Conservation (phyloP, 2,797 vertebrate genomes). For the Rhinella marina region DNA sequence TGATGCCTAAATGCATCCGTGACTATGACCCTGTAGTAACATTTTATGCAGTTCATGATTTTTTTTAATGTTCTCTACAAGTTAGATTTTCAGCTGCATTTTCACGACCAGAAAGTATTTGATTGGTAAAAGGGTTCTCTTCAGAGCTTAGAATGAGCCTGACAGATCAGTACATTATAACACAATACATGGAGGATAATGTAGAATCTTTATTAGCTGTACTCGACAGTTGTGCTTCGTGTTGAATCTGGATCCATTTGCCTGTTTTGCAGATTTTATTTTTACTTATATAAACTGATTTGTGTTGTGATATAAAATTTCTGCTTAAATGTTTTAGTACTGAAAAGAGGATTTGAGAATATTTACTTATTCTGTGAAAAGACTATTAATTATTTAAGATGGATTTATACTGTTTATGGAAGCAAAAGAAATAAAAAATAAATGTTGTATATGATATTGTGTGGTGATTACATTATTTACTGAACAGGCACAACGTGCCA, state of each 20-base stretch:
- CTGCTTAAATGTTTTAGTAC: neutral
- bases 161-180: neutral
- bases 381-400: conserved; percentile 45
- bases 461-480: neutral
- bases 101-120: neutral
- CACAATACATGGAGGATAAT: neutral
- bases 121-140: neutral
- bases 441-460: neutral
- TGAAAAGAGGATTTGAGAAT: neutral
- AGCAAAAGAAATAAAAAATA: conserved; percentile 20
- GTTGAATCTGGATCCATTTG: neutral
- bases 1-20: neutral
- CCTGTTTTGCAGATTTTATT: neutral
- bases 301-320: conserved; percentile 11
- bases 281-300: neutral
- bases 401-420: conserved; percentile 3
- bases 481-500: neutral
- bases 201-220: neutral
- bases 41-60: neutral
- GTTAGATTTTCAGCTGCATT: neutral
- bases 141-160: neutral
- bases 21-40: neutral
- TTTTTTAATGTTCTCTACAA: neutral
- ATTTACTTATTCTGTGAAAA: conserved; percentile 17
- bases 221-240: neutral